A percentile compares a stretch with the other conserved stretches of the same genome.
Conservation (phyloP, 2,113 vertebrate genomes). For the Triplophysa tibetana region DNA sequence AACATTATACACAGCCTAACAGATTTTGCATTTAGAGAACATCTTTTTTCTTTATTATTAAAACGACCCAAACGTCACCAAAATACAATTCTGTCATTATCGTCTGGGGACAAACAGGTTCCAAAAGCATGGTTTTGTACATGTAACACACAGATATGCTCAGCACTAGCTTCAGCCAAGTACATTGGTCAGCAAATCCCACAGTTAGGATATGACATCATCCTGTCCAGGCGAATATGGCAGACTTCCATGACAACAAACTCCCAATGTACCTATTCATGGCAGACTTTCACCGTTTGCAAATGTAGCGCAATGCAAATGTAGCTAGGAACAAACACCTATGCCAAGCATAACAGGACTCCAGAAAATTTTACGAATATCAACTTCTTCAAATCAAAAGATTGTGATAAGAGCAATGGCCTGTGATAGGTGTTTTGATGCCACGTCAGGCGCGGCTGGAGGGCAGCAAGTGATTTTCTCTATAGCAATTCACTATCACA, state of each 20-base stretch:
- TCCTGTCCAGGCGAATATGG: conserved; percentile 20
- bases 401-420: not conserved
- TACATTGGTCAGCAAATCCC: conserved; percentile 39
- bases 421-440: not conserved
- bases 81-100: no score
- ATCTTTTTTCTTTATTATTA: no score
- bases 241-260: conserved; percentile 35
- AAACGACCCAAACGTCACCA: no score
- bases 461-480: no score
- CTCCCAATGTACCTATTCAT: conserved; percentile 4
- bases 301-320: not conserved
- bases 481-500: no score
- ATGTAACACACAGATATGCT: not conserved
- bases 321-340: not conserved
- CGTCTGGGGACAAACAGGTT: not conserved
- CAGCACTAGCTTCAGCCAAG: conserved; percentile 29
- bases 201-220: conserved; percentile 48
- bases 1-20: no score
- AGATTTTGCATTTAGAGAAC: no score
- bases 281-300: conserved; percentile 29
- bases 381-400: no score
- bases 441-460: no score
- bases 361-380: no score
- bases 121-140: not conserved
- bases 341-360: no score